These are phyloP conservation scores for Gobio occitaniae DNA, from an alignment of 2,797 vertebrate genomes.

Conservation along the genomic window DNA sequence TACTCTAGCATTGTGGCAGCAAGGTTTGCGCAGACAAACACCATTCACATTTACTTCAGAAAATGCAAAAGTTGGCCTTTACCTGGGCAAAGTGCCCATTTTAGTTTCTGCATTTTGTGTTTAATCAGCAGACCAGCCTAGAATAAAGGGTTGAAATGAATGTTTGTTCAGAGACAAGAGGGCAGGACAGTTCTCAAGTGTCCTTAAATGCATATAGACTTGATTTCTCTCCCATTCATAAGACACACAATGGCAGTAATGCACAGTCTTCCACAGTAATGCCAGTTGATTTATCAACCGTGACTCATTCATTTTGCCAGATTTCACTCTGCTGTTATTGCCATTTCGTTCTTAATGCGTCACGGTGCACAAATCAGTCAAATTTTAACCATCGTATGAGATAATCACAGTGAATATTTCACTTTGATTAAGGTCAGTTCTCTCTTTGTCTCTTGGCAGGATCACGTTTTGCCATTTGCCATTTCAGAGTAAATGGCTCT, in stretches of 20 bases:
- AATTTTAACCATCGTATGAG: conserved; percentile 16
- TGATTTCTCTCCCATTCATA: conserved; percentile 31
- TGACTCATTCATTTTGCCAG: conserved; percentile 44
- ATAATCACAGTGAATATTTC: not conserved
- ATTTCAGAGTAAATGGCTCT: conserved; percentile 99
- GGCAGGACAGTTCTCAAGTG: conserved; percentile 8
- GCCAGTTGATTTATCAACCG: conserved; percentile 50
- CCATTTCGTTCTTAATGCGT: conserved; percentile 33
- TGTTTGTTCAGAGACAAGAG: conserved; percentile 12
- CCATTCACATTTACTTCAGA: not conserved
- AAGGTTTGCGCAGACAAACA: not conserved
- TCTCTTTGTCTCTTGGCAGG: conserved; percentile 77
- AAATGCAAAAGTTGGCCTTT: conserved; percentile 11
- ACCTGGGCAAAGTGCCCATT: not conserved
- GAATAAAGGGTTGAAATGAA: conserved; percentile 4
- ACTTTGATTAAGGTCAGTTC: conserved; percentile 43
- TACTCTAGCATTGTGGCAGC: not conserved
- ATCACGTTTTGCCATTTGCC: conserved; percentile 99
- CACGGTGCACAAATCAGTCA: conserved; percentile 5
- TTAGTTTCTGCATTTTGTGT: not conserved
- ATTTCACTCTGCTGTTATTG: conserved; percentile 42
- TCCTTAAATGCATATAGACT: conserved; percentile 5
- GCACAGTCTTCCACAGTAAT: conserved; percentile 42
- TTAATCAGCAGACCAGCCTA: not conserved
- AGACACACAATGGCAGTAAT: conserved; percentile 49